Percentiles rank a stretch among this genome's conserved stretches.
Evolutionary conservation across 2,797 vertebrate species (phyloP).

Genomic region (Myripristis jacobus): DNA sequence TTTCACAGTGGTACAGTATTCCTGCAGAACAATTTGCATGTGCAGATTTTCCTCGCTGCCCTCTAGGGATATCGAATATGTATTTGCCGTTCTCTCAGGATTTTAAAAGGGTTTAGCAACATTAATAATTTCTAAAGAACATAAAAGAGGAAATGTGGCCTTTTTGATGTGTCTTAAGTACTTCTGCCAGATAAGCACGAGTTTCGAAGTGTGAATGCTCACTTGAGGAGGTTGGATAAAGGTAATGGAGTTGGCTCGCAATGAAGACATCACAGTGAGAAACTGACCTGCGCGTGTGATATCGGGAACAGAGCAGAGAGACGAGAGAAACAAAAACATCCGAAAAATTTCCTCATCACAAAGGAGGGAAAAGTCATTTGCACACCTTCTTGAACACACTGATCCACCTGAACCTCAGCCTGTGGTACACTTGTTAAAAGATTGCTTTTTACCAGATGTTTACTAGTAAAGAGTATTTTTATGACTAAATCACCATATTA

Average conservation of each 20-base stretch:
- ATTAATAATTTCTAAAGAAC: constrained; percentile 82
- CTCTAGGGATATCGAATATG: constrained; percentile 80
- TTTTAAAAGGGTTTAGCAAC: constrained; percentile 77
- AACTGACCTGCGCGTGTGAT: constrained; percentile 1
- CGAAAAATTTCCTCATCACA: background rate
- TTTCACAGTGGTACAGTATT: constrained; percentile 53
- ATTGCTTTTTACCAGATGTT: background rate
- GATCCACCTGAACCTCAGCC: background rate
- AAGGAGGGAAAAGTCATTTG: background rate
- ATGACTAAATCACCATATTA: too few relatives aligned
- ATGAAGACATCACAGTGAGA: background rate
- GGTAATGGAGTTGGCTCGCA: constrained; percentile 29
- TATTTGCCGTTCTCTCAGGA: constrained; percentile 76
- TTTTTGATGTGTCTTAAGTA: constrained; percentile 59
- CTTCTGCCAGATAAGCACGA: constrained; percentile 67
- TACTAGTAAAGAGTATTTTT: too few relatives aligned
- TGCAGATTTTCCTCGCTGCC: constrained; percentile 64
- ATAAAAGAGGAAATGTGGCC: constrained; percentile 69
- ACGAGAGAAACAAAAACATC: background rate
- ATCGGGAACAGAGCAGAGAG: background rate
- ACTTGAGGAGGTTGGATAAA: constrained; percentile 34
- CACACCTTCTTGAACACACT: constrained; percentile 6
- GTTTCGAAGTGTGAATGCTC: constrained; percentile 33
- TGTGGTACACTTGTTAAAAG: background rate
- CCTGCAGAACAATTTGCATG: constrained; percentile 67